Conservation (phyloP, 2,888 invertebrate genomes). For the Philereme vetulata region DNA sequence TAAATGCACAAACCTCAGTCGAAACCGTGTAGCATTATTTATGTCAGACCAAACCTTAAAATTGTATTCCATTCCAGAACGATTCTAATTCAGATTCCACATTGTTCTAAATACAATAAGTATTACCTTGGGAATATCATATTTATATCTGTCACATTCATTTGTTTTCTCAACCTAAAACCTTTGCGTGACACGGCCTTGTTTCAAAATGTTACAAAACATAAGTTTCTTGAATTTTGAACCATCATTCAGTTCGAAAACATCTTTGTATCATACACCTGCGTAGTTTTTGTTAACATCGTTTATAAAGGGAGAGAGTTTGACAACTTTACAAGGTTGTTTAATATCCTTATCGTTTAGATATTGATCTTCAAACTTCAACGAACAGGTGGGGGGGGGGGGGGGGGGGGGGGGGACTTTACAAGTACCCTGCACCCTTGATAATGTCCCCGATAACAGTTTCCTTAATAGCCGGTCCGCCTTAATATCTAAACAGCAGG, state of each 20-base stretch:
- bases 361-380: slow-evolving; percentile 42
- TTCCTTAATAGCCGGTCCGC: slow-evolving; percentile 47
- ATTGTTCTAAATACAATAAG: not conserved
- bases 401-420: slow-evolving; percentile 38
- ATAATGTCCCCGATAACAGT: slow-evolving; percentile 50
- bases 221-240: slow-evolving; percentile 29
- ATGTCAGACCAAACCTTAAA: not conserved
- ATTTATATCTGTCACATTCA: slow-evolving; percentile 8
- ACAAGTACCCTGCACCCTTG: slow-evolving; percentile 41
- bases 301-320: not conserved
- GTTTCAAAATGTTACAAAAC: slow-evolving; percentile 44
- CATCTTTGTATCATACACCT: not conserved
- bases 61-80: not conserved
- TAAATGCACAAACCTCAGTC: too few species aligned
- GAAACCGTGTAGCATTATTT: too few species aligned
- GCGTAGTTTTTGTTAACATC: too few species aligned
- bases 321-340: slow-evolving; percentile 11
- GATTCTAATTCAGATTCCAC: not conserved
- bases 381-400: slow-evolving; percentile 43
- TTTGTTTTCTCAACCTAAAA: slow-evolving; percentile 36
- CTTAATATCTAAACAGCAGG: slow-evolving; percentile 46
- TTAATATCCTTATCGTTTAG: slow-evolving; percentile 24
- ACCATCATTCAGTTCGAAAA: not conserved
- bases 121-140: slow-evolving; percentile 1
- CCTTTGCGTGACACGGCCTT: slow-evolving; percentile 43